Percentiles rank a stretch among this genome's conserved stretches.
Evolutionary conservation across 2,113 vertebrate species (phyloP).

Genomic region (Spheniscus mendiculus): DNA sequence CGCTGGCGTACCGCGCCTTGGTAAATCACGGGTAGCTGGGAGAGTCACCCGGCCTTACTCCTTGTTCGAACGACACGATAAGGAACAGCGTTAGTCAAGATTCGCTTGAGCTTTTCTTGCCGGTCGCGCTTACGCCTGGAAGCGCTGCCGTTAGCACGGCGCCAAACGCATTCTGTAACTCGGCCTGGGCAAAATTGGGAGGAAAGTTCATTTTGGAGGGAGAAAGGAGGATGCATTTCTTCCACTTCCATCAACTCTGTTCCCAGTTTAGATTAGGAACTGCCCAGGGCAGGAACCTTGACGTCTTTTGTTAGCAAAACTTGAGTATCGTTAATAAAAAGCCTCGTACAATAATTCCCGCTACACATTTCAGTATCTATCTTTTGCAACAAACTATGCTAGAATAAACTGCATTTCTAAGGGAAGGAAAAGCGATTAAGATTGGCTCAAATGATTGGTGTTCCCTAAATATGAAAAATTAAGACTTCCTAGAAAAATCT

Average conservation of each 20-base stretch:
- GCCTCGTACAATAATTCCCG: accelerated
- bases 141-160: not conserved
- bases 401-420: not conserved
- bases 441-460: not conserved
- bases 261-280: not conserved
- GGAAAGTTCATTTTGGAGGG: not conserved
- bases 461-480: not conserved
- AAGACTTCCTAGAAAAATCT: not conserved
- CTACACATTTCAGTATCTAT: accelerated
- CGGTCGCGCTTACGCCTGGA: not conserved
- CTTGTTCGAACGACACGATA: accelerated
- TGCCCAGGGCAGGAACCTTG: not conserved
- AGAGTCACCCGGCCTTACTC: accelerated
- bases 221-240: not conserved
- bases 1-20: accelerated
- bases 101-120: accelerated
- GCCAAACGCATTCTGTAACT: accelerated
- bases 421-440: not conserved
- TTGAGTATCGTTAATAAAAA: not conserved
- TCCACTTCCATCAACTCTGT: accelerated
- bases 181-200: not conserved
- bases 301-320: not conserved
- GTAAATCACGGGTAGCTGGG: accelerated
- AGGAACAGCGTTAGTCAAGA: accelerated
- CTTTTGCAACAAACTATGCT: not conserved